Evolutionary conservation across 92 coral and sea anemone genomes (phyloP), one percentile per base, ranked within the genome.

Genomic region (Montipora capitata): DNA sequence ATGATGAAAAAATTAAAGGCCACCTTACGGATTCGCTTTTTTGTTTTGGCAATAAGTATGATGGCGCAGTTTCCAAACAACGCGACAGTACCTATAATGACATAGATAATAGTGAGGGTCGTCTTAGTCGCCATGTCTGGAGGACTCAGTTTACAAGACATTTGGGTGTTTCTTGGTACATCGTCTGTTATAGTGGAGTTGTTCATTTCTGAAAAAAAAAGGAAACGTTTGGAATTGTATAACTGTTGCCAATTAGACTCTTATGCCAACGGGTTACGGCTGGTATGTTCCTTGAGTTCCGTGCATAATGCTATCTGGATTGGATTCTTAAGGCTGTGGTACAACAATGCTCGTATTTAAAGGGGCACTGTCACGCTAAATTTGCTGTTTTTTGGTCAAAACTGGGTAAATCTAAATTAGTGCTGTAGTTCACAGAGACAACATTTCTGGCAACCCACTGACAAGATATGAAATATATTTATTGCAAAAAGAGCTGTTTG

Each of bases 1-100:
- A 92, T 79, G 40, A 92, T 88, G 10, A 92, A 80, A 18, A 68
- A 68, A 54, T 92, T 88, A 40, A 92, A 92, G 0, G 72, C 68
- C 10, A 87, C 83, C 10, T 85, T 92, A 79, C 89, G 89, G 6
- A 85, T 63, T 59, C 89, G 76, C 2, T 89, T 79, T 69, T 79
- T 84, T 58, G 79, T 68, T n/a, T 71, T 69, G 40, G 89, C 80
- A 1, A 92, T 63, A 45, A 88, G 89, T 48, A 93, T 85, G 10
- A 93, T 81, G 20, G 90, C 9, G 5, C 85, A 48, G 78, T 93
- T 93, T 1, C 87, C 96, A 49, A 73, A 38, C 58, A 89, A 51
- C 7, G 89, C 84, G 4, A 85, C 68, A 5, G 80, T 27, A n/a
- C 90, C 76, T 38, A 89, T 66, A n/a, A 76, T 17, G 35, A 78